These are phyloP conservation scores for Plecturocebus donacophilus DNA, from an alignment of 2,113 vertebrate species.

Conservation along the genomic window DNA sequence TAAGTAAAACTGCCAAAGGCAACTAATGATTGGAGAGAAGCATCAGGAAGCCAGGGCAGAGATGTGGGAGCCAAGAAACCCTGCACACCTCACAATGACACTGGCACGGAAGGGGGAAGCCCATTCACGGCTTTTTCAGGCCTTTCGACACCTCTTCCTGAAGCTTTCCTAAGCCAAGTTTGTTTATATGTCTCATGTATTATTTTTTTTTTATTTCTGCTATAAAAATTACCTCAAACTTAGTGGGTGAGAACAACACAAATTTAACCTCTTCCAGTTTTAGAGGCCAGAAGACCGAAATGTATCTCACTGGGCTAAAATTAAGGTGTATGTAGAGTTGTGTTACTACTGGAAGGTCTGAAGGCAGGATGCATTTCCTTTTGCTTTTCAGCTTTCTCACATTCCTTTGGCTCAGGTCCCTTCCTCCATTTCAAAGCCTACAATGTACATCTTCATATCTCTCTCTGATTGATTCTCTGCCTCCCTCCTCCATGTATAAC, in stretches of 20 bases:
- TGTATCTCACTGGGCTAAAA: not conserved
- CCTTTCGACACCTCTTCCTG: not conserved
- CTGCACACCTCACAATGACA: rapidly evolving
- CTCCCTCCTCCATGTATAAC: not conserved
- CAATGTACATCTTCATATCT: not conserved
- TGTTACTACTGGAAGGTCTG: not conserved
- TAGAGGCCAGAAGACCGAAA: not conserved
- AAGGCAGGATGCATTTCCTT: rapidly evolving
- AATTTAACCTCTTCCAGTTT: not conserved
- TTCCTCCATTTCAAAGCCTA: not conserved
- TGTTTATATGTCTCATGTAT: not conserved
- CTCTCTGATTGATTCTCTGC: not conserved
- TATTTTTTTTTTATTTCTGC: not conserved
- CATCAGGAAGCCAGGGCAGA: not conserved
- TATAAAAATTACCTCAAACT: not conserved
- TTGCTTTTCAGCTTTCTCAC: not conserved
- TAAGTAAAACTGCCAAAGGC: not conserved
- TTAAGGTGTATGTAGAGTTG: not conserved
- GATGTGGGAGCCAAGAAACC: rapidly evolving
- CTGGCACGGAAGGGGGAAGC: too few relatives aligned
- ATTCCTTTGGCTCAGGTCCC: not conserved
- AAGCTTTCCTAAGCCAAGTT: not conserved
- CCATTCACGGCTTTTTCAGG: not conserved
- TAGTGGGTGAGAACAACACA: not conserved
- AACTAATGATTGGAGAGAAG: not conserved